Percentiles rank a stretch among this genome's conserved stretches.
Evolutionary conservation across 2,113 vertebrate species (phyloP).

Genomic region (Penelope pileata): DNA sequence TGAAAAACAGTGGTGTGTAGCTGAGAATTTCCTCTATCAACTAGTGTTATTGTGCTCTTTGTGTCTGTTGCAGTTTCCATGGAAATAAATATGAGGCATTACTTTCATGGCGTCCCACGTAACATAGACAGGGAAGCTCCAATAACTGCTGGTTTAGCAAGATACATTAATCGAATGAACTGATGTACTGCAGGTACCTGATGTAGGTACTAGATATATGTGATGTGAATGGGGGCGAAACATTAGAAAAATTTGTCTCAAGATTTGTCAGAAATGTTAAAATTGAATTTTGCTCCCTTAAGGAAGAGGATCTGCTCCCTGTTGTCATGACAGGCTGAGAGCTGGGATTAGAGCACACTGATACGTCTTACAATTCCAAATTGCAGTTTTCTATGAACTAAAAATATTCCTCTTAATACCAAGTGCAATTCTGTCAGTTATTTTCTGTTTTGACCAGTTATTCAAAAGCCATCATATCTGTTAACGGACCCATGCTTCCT

Average conservation of each 20-base stretch:
- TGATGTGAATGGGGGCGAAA: neutral
- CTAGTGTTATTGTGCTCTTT: no score
- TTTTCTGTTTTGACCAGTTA: neutral
- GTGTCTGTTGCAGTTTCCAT: no score
- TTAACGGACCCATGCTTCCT: neutral
- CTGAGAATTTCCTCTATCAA: no score
- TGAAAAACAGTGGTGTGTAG: no score
- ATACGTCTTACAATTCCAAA: neutral
- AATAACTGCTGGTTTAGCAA: neutral
- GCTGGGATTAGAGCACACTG: neutral
- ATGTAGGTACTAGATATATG: neutral
- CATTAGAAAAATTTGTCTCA: neutral
- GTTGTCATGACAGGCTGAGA: neutral
- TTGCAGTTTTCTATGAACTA: neutral
- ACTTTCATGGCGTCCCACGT: no score
- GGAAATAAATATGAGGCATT: no score
- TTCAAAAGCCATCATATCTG: neutral
- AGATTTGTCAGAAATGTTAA: neutral
- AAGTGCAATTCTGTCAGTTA: neutral
- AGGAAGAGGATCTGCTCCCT: neutral
- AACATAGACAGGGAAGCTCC: neutral
- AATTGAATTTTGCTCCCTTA: neutral
- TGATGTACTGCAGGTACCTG: neutral
- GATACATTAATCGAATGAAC: neutral
- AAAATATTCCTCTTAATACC: neutral